A percentile compares a stretch with the other conserved stretches of the same genome.
phyloP scores from a whole-genome alignment of 2,888 invertebrate genomes.

The Athetis lepigone region DNA sequence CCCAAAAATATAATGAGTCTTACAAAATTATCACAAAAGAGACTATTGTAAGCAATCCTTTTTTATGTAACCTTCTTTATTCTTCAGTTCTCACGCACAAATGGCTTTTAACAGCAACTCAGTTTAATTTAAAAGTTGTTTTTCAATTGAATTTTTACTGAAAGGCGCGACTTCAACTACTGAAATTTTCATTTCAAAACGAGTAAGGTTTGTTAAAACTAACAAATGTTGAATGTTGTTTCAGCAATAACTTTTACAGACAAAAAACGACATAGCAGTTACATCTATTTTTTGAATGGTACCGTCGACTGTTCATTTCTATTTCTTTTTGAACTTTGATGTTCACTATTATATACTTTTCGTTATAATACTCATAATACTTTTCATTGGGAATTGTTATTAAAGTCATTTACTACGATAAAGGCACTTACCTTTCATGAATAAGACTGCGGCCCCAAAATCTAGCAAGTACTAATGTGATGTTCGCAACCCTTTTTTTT shows the following conservation, averaged over 20 bases:
- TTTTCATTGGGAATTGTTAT: too few species aligned
- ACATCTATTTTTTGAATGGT: constrained; percentile 5
- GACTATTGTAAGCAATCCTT: background rate
- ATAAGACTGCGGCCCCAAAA: too few species aligned
- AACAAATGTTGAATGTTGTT: constrained; percentile 26
- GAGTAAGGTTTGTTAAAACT: constrained; percentile 30
- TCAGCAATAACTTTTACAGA: constrained; percentile 3
- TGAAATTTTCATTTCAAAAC: constrained; percentile 23
- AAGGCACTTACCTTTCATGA: too few species aligned
- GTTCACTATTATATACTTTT: background rate
- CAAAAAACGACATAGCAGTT: background rate
- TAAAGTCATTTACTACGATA: too few species aligned
- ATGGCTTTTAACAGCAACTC: constrained; percentile 15
- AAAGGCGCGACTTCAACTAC: background rate
- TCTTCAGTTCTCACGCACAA: background rate
- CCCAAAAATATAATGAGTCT: background rate
- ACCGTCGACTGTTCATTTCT: background rate
- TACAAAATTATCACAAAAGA: background rate
- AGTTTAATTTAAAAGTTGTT: constrained; percentile 23
- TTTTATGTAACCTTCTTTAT: constrained; percentile 4
- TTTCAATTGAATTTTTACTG: constrained; percentile 23
- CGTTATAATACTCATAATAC: too few species aligned
- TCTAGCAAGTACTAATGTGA: too few species aligned
- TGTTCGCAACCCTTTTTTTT: too few species aligned
- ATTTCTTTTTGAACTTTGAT: background rate